Evolutionary conservation across 1,140 invertebrate genomes (phyloP).

Genomic region (Drosophila grimshawi): DNA sequence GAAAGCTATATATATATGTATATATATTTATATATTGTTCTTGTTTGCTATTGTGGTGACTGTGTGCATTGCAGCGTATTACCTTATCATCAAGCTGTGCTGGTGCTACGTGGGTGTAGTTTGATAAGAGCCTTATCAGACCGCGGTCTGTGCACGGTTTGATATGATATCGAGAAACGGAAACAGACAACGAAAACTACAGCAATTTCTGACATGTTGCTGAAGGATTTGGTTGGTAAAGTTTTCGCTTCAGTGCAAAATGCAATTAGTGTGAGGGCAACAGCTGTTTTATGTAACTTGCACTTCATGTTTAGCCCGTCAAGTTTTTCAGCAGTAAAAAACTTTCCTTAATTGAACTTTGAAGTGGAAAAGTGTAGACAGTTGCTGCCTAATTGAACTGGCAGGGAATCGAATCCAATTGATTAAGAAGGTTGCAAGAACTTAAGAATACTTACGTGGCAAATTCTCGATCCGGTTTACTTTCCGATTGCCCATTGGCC

Average conservation of each 20-base stretch:
- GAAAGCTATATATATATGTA: background rate
- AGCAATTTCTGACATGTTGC: slow-evolving; percentile 5
- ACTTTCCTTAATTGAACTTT: slow-evolving; percentile 33
- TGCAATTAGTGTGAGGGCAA: slow-evolving; percentile 12
- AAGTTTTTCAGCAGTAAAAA: background rate
- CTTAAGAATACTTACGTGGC: slow-evolving; percentile 24
- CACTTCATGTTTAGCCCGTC: slow-evolving; percentile 18
- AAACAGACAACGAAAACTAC: slow-evolving; percentile 1
- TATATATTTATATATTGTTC: background rate
- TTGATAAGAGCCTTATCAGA: slow-evolving; percentile 40
- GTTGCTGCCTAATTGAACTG: slow-evolving; percentile 6
- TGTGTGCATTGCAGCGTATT: slow-evolving; percentile 1
- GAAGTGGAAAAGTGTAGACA: slow-evolving; percentile 2
- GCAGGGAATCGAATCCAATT: background rate
- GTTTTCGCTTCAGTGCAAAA: background rate
- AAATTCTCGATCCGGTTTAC: slow-evolving; percentile 7
- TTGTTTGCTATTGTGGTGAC: slow-evolving; percentile 5
- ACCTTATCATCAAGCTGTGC: slow-evolving; percentile 7
- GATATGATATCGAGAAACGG: background rate
- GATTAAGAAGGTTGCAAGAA: background rate
- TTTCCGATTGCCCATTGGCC: slow-evolving; percentile 11
- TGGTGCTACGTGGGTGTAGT: slow-evolving; percentile 9
- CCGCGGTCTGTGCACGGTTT: background rate
- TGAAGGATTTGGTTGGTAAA: slow-evolving; percentile 2
- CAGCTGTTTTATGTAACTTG: slow-evolving; percentile 23